Base-by-base conservation (phyloP, 1,140 invertebrate genomes). In the Leptopilina clavipes region DNA sequence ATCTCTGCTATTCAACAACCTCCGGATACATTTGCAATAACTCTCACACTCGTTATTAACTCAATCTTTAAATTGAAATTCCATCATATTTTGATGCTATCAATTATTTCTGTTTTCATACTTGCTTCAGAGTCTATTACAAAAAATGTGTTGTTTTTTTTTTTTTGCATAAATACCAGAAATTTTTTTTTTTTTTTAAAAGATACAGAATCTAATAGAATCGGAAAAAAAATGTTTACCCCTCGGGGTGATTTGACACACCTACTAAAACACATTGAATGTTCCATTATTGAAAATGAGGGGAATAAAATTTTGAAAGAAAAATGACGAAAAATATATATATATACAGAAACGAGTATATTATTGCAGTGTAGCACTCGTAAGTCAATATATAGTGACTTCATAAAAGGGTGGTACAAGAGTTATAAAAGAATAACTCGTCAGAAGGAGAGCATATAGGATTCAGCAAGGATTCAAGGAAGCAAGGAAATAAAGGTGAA, bases 341-440 rank as follows among this genome's bases (percentile, higher is more conserved):
- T n/a, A 52, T 52, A 52, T 52, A n/a, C 48, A 52, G 48, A 52
- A 52, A 52, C 48, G 17, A 52, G 48, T 52, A 48, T 31, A 8
- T 6, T 52, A 52, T 52, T 17, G 48, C 48, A 17, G 17, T 17
- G 17, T 52, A 5, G 48, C 12, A 52, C 48, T 52, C 48, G 48
- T 52, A 52, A 52, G 48, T 52, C 48, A 52, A 52, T n/a, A n/a
- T n/a, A n/a, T 52, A 52, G 48, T 17, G 48, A 52, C 48, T 52
- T 52, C 48, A 52, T 52, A 52, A 52, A 52, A 52, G n/a, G 48
- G 48, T 52, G 48, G 14, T 52, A 52, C 5, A 31, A n/a, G 17
- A 52, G 48, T 52, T 17, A 52, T 52, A 52, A 52, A 52, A 52
- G 14, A 52, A 52, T 52, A 17, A 17, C 14, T 52, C n/a, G 48